Evolutionary conservation across 1,140 invertebrate species (phyloP).

Genomic region (Mercenaria mercenaria): DNA sequence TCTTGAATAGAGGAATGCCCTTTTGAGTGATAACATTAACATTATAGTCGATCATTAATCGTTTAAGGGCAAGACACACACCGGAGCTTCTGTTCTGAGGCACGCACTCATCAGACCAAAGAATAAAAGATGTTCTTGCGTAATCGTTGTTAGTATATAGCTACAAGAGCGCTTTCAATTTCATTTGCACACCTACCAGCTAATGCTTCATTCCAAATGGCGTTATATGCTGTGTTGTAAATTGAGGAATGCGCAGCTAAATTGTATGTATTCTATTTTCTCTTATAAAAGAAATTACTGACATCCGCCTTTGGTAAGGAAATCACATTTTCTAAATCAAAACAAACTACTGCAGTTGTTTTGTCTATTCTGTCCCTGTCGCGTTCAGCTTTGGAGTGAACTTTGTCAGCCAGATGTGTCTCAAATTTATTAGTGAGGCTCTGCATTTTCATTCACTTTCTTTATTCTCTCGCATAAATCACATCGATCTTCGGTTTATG

Average conservation of each 20-base stretch:
- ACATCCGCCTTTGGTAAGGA: not conserved
- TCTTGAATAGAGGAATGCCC: too few species aligned
- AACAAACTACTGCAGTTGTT: not conserved
- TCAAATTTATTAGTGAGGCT: not conserved
- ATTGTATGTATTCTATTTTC: slow-evolving; percentile 4
- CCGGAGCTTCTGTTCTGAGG: slow-evolving; percentile 45
- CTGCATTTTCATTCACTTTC: not conserved
- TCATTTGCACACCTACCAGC: not conserved
- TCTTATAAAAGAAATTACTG: slow-evolving; percentile 6
- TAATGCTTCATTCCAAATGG: not conserved
- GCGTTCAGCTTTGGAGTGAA: not conserved
- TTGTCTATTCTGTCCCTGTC: not conserved
- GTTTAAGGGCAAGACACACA: slow-evolving; percentile 6
- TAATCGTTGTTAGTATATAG: slow-evolving; percentile 37
- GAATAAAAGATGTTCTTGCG: slow-evolving; percentile 32
- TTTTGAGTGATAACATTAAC: not conserved
- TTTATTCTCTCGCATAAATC: not conserved
- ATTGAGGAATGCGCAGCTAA: not conserved
- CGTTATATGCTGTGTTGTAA: not conserved
- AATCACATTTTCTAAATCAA: slow-evolving; percentile 7
- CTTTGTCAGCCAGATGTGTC: not conserved
- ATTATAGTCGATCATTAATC: not conserved
- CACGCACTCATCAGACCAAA: slow-evolving; percentile 67
- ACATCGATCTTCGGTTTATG: not conserved
- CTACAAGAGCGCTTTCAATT: not conserved